These are phyloP conservation scores for Charaxes varanes DNA, from an alignment of 1,140 invertebrate genomes.

Conservation along the genomic window DNA sequence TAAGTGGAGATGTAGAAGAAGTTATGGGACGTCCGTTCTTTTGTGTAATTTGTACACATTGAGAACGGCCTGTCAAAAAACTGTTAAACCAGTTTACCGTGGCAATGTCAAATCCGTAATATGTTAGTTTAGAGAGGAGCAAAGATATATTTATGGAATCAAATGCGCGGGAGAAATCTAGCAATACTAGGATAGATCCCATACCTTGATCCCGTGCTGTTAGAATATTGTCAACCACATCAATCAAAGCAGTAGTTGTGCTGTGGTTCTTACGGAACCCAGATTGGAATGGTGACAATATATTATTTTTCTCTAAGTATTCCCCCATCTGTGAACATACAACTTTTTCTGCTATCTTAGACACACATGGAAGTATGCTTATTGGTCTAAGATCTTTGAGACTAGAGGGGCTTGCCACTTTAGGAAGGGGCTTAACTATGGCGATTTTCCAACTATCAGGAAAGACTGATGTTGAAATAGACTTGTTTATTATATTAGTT, in stretches of 20 bases:
- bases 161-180: slow-evolving; percentile 13
- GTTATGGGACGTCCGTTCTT: not conserved
- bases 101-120: slow-evolving; percentile 2
- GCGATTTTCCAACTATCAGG: slow-evolving; percentile 7
- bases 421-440: slow-evolving; percentile 7
- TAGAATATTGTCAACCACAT: slow-evolving; percentile 11
- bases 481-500: slow-evolving; percentile 5
- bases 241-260: slow-evolving; percentile 6
- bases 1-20: not conserved
- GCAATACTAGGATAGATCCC: slow-evolving; percentile 4
- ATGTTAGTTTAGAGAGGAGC: slow-evolving; percentile 8
- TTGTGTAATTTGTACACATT: slow-evolving; percentile 1
- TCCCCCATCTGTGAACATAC: slow-evolving; percentile 3
- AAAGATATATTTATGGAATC: slow-evolving; percentile 6
- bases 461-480: slow-evolving; percentile 3
- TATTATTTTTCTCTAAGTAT: slow-evolving; percentile 3
- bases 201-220: slow-evolving; percentile 3
- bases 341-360: slow-evolving; percentile 7
- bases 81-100: slow-evolving; percentile 6
- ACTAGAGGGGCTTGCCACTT: not conserved
- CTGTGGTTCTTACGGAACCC: slow-evolving; percentile 8
- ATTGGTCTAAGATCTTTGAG: slow-evolving; percentile 10
- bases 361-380: slow-evolving; percentile 8
- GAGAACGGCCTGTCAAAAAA: not conserved
- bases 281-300: slow-evolving; percentile 5